These are phyloP conservation scores for Serrognathus titanus DNA, from an alignment of 2,888 invertebrate genomes.

Conservation along the genomic window DNA sequence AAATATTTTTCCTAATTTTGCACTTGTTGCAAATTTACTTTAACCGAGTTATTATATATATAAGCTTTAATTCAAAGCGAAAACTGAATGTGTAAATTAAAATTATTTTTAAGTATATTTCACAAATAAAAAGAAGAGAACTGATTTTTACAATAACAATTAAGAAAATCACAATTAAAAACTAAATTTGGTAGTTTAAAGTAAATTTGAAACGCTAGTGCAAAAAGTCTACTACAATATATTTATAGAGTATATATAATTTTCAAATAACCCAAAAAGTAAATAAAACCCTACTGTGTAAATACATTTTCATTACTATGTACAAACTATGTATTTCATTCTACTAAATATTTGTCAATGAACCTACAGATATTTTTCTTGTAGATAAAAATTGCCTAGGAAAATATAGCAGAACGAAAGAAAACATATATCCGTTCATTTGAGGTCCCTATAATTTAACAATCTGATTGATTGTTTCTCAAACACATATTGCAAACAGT, in stretches of 20 bases:
- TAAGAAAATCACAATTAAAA: too few species aligned
- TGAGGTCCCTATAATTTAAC: constrained; percentile 17
- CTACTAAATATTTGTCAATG: constrained; percentile 19
- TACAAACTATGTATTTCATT: constrained; percentile 9
- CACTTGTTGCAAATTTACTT: not conserved
- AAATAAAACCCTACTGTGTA: constrained; percentile 18
- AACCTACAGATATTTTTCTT: constrained; percentile 14
- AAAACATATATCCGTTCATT: not conserved
- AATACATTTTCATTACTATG: constrained; percentile 17
- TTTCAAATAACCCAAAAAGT: constrained; percentile 24
- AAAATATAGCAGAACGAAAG: constrained; percentile 5
- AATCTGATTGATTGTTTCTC: constrained; percentile 2
- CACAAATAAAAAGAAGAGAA: too few species aligned
- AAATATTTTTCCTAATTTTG: not conserved
- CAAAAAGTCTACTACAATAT: not conserved
- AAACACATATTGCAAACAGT: not conserved
- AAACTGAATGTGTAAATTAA: too few species aligned
- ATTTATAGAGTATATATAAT: constrained; percentile 21
- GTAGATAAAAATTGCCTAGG: constrained; percentile 2
- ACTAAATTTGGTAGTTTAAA: not conserved
- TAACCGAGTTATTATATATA: not conserved
- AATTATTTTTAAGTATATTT: too few species aligned
- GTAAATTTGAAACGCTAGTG: not conserved
- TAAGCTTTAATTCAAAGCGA: too few species aligned
- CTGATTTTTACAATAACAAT: too few species aligned